phyloP scores from a whole-genome alignment of 1,140 invertebrate genomes.

The Eupeodes corollae region DNA sequence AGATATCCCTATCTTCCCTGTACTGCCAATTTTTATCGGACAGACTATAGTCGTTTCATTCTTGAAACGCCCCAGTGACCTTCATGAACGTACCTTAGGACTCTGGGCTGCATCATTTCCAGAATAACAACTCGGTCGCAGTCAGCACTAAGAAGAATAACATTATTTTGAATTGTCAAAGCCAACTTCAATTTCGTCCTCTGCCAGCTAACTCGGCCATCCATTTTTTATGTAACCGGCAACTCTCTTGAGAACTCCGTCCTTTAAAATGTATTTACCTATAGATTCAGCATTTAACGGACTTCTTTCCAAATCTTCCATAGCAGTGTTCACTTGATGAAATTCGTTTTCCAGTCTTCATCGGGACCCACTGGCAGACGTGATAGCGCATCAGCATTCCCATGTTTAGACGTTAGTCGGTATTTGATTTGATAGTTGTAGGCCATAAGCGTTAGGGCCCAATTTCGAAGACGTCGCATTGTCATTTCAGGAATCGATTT shows the following conservation, averaged over 20 bases:
- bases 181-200: slow-evolving; percentile 1
- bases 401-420: slow-evolving; percentile 3
- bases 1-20: no score
- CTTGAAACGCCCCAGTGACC: slow-evolving; percentile 38
- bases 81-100: slow-evolving; percentile 33
- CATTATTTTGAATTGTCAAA: slow-evolving; percentile 2
- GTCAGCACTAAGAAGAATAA: slow-evolving; percentile 2
- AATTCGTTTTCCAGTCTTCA: no score
- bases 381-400: slow-evolving; percentile 3
- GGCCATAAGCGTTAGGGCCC: slow-evolving; percentile 7
- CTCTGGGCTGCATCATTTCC: slow-evolving; percentile 9
- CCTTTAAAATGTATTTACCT: neutral
- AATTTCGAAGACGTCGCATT: no score
- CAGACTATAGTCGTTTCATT: slow-evolving; percentile 41
- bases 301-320: slow-evolving; percentile 4
- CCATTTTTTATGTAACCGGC: slow-evolving; percentile 2
- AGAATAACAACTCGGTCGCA: slow-evolving; percentile 20
- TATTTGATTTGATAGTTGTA: slow-evolving; percentile 7
- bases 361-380: slow-evolving; percentile 1
- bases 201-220: neutral
- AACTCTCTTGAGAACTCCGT: neutral
- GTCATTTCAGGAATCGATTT: slow-evolving; percentile 8
- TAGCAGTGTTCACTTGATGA: slow-evolving; percentile 8
- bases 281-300: slow-evolving; percentile 7
- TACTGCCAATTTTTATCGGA: no score